phyloP scores from a whole-genome alignment of 2,888 invertebrate species.

The Rhaphigaster nebulosa region DNA sequence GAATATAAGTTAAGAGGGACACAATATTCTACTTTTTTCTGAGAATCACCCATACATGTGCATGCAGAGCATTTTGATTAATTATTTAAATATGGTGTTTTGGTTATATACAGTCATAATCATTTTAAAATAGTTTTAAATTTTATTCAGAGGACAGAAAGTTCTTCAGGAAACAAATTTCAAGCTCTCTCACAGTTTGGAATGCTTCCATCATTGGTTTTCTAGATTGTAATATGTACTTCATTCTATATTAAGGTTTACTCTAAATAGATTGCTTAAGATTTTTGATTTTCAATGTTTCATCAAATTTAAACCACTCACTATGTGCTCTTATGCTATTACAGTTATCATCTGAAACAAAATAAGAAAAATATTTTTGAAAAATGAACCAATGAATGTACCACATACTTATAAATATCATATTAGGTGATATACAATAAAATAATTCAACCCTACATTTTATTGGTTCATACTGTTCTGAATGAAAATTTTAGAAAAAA shows the following conservation, averaged over 20 bases:
- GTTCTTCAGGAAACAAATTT: not conserved
- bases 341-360: conserved; percentile 38
- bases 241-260: not conserved
- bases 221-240: not conserved
- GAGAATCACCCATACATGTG: too few species aligned
- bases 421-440: not conserved
- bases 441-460: not conserved
- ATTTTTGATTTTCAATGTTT: not conserved
- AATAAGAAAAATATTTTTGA: not conserved
- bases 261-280: not conserved
- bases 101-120: not conserved
- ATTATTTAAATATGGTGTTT: not conserved
- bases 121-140: not conserved
- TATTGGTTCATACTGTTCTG: too few species aligned
- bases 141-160: not conserved
- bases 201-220: not conserved
- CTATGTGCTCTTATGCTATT: not conserved
- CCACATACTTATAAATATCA: not conserved
- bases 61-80: too few species aligned
- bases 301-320: conserved; percentile 29
- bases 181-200: not conserved
- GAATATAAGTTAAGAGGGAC: too few species aligned
- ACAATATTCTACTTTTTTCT: too few species aligned
- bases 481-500: too few species aligned
- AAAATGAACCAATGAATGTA: not conserved